Evolutionary conservation across 30 jellyfish, hydroid and myxozoan genomes (phyloP).

Genomic region (Haliclystus octoradiatus): DNA sequence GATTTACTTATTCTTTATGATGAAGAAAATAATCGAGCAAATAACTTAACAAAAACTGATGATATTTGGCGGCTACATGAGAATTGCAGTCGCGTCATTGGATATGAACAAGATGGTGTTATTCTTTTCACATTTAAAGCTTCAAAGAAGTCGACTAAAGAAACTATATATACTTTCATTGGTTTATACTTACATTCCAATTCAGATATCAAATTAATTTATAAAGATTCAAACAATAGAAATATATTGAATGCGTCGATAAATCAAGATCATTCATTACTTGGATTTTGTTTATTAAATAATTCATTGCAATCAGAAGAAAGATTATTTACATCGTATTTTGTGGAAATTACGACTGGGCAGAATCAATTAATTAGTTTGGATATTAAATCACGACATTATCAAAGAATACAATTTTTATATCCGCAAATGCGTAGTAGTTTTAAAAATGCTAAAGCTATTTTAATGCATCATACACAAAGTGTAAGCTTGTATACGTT

Average conservation of each 20-base stretch:
- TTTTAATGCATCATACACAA: constrained; percentile 66
- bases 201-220: constrained; percentile 15
- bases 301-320: constrained; percentile 1
- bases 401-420: constrained; percentile 72
- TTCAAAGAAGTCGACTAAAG: not conserved
- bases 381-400: constrained; percentile 68
- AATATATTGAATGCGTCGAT: constrained; percentile 69
- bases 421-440: constrained; percentile 7
- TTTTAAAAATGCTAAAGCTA: constrained; percentile 16
- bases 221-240: constrained; percentile 41
- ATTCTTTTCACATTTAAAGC: constrained; percentile 45
- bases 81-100: constrained; percentile 40
- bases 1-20: not conserved
- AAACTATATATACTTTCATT: constrained; percentile 34
- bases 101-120: constrained; percentile 62
- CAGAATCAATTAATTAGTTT: constrained; percentile 63
- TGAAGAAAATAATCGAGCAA: not conserved
- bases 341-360: constrained; percentile 79
- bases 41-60: too few relatives aligned
- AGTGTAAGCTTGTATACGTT: constrained; percentile 59
- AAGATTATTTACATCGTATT: constrained; percentile 40
- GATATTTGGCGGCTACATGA: constrained; percentile 2
- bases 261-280: constrained; percentile 29
- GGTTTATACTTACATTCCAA: constrained; percentile 41
- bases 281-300: constrained; percentile 65